phyloP scores from a whole-genome alignment of 2,888 invertebrate genomes.

The Kryphioiulus occultus region DNA sequence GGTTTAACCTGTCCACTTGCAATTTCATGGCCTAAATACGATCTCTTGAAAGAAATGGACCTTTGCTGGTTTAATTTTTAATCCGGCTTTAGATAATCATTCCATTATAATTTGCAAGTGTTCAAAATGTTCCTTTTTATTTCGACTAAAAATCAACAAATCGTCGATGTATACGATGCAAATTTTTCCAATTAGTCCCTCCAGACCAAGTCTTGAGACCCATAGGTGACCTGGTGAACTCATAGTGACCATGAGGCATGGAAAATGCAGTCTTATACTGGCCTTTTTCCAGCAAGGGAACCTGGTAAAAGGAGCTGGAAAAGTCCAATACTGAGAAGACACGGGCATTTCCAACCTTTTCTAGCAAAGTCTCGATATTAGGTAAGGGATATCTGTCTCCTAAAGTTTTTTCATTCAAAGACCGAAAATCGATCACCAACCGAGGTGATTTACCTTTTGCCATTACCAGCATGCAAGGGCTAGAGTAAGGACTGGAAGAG shows the following conservation, averaged over 20 bases:
- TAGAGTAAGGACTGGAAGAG: too few species aligned
- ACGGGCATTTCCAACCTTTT: background rate
- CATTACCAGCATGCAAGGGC: background rate
- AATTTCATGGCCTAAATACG: conserved; percentile 4
- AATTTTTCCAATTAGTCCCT: conserved; percentile 42
- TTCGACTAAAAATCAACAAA: background rate
- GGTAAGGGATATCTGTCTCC: conserved; percentile 42
- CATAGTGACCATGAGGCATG: background rate
- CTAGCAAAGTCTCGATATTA: background rate
- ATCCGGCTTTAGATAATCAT: background rate
- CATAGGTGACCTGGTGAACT: conserved; percentile 40
- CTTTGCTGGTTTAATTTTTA: conserved; percentile 29
- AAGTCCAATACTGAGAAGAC: background rate
- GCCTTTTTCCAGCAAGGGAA: background rate
- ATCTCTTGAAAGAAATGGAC: background rate
- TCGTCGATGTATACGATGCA: conserved; percentile 32
- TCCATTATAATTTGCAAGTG: background rate
- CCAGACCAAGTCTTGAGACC: conserved; percentile 54
- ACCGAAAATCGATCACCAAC: conserved; percentile 29
- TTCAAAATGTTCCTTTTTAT: background rate
- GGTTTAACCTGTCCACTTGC: background rate
- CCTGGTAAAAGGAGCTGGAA: conserved; percentile 20
- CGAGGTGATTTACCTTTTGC: background rate
- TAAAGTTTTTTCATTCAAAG: background rate
- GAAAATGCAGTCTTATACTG: background rate